Base-by-base conservation (phyloP, 2,888 invertebrate genomes). In the Drosophila emarginata region DNA sequence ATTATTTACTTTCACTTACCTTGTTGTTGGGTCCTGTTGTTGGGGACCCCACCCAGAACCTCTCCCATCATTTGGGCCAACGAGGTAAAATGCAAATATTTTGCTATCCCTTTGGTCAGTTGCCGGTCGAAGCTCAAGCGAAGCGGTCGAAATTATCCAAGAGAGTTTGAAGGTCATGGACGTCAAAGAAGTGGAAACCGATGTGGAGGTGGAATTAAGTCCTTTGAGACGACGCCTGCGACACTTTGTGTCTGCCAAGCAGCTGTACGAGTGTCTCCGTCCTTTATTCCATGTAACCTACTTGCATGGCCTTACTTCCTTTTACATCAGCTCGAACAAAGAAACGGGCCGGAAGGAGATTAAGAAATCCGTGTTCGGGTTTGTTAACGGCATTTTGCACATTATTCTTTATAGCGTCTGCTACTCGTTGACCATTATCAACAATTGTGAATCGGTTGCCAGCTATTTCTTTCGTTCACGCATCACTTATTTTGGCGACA, bases 401-500 rank as follows among this genome's bases (percentile, higher is more conserved):
- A 80, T 89, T 1, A 65, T 69, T 0, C 2, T 88, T 0, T 91
- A 90, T 54, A 74, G 67, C 1, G 63, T 84, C 3, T 90, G 90
- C 70, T 91, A 91, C 60, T 59, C 78, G 2, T 4, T 89, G 0
- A 90, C 91, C 2, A 68, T 91, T n/a, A 28, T 71, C 3, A 90
- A 91, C 62, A 77, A 86, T 60, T 90, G 87, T 62, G 91, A 91
- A 68, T 90, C 92, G 0, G 86, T 92, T 2, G 90, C 91, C 28
- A 91, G 91, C 7, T 91, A 91, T 64, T 91, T 92, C 54, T 90
- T 91, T 58, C 89, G 89, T 11, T 89, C 91, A 7, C 84, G 87
- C 7, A 88, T 91, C 23, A 89, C 91, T 2, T 81, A 86, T 23
- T 82, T 92, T 53, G 92, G 91, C 3, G 91, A 92, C 57, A 80